Conservation (phyloP, 1,140 invertebrate species). For the Ceratina australensis region DNA sequence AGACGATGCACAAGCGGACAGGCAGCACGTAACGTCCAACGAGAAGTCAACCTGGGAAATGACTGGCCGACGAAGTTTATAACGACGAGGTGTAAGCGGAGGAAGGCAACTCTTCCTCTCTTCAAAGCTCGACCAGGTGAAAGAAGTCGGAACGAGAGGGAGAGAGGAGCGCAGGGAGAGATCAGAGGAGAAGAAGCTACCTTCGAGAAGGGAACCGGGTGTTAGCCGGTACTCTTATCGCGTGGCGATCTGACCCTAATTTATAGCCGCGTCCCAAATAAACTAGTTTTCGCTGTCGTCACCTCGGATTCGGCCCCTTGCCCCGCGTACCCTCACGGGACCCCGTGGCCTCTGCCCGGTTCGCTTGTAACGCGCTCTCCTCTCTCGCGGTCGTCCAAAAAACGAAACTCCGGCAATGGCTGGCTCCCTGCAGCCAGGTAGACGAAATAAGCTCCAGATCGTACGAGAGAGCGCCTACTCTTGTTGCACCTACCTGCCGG, state of each 20-base stretch:
- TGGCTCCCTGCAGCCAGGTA: conserved; percentile 49
- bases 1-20: conserved; percentile 4
- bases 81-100: conserved; percentile 22
- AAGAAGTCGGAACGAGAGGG: conserved; percentile 37
- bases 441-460: conserved; percentile 47
- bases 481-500: conserved; percentile 56
- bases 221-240: conserved; percentile 79
- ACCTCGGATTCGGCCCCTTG: conserved; percentile 66
- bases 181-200: conserved; percentile 62
- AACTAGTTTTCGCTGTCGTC: conserved; percentile 80
- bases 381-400: conserved; percentile 24
- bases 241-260: conserved; percentile 80
- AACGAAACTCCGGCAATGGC: conserved; percentile 6
- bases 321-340: neutral
- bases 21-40: neutral
- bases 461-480: conserved; percentile 47
- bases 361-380: conserved; percentile 56
- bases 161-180: conserved; percentile 27
- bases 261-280: conserved; percentile 80
- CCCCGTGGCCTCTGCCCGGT: conserved; percentile 49
- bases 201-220: conserved; percentile 77
- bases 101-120: conserved; percentile 16
- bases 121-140: conserved; percentile 41
- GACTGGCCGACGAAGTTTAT: neutral
- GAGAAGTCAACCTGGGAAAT: neutral